phyloP scores from a whole-genome alignment of 2,888 invertebrate genomes.

The Lasioglossum leucozonium region DNA sequence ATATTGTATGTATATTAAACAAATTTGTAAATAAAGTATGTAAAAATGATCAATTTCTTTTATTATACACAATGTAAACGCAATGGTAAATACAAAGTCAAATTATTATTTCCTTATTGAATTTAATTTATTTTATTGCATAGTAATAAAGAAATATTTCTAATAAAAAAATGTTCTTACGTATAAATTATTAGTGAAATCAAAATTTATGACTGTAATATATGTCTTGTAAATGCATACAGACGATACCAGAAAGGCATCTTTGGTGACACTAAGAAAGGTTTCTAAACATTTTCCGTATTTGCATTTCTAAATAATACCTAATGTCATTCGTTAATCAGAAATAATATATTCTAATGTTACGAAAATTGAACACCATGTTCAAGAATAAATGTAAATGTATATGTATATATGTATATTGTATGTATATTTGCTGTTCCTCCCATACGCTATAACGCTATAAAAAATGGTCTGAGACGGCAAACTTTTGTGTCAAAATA shows the following conservation, averaged over 20 bases:
- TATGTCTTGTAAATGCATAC: background rate
- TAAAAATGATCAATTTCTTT: slow-evolving; percentile 35
- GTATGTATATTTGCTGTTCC: background rate
- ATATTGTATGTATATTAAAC: slow-evolving; percentile 67
- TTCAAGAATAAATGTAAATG: background rate
- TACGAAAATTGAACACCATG: background rate
- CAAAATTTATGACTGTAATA: background rate
- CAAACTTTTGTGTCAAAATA: background rate
- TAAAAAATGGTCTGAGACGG: background rate
- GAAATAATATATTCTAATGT: background rate
- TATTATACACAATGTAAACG: background rate
- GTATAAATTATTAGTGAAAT: background rate
- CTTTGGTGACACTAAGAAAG: background rate
- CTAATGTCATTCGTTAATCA: background rate
- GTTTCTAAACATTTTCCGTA: background rate
- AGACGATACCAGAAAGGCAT: background rate
- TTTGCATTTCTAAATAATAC: background rate
- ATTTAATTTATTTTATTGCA: background rate
- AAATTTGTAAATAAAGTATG: slow-evolving; percentile 78
- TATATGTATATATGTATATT: background rate
- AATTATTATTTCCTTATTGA: background rate
- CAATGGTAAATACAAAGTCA: background rate
- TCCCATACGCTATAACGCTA: too few species aligned
- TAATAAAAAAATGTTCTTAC: background rate
- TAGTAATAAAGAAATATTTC: background rate